phyloP scores from a whole-genome alignment of 2,797 vertebrate species.

The Lagothrix lagotricha region DNA sequence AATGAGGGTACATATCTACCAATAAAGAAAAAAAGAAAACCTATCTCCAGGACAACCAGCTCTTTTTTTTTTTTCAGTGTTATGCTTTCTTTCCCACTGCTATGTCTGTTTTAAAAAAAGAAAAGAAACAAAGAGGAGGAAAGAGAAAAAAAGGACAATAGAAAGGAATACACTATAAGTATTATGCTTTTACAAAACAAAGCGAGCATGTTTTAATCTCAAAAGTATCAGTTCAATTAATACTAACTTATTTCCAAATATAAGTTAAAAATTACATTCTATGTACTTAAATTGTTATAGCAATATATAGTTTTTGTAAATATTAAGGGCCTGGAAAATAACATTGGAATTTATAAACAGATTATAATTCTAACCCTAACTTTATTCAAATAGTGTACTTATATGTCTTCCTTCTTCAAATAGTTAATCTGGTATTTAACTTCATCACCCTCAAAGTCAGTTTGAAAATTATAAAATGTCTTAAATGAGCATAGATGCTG shows the following conservation, averaged over 20 bases:
- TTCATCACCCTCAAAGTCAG: not conserved
- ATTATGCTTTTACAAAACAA: not conserved
- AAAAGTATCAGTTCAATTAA: not conserved
- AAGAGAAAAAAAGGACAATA: not conserved
- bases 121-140: not conserved
- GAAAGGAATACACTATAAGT: not conserved
- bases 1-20: not conserved
- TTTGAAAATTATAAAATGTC: not conserved
- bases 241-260: conserved; percentile 9
- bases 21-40: not conserved
- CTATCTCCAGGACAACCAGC: not conserved
- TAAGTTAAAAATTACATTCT: conserved; percentile 7
- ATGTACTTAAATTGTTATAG: not conserved
- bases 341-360: not conserved
- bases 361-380: not conserved
- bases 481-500: not conserved
- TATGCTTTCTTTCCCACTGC: not conserved
- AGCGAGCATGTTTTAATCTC: not conserved
- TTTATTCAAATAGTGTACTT: not conserved
- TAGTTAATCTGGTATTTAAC: not conserved
- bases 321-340: not conserved
- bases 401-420: not conserved
- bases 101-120: not conserved
- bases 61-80: not conserved
- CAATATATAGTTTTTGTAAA: not conserved